Evolutionary conservation across 2,888 invertebrate genomes (phyloP).

Genomic region (Laspeyria flexula): DNA sequence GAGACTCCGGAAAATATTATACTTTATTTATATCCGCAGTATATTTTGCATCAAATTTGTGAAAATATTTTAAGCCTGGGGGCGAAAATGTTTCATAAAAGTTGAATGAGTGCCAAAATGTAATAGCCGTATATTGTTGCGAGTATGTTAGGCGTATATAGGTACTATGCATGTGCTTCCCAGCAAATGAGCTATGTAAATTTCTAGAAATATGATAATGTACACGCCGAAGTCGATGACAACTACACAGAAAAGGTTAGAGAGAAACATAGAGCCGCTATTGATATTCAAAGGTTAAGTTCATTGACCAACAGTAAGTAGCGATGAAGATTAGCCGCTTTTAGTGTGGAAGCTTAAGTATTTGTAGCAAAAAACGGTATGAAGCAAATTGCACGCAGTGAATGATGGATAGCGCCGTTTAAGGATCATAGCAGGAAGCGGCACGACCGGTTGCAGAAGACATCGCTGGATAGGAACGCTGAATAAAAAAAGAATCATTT

Average conservation of each 20-base stretch:
- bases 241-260: slow-evolving; percentile 8
- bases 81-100: slow-evolving; percentile 45
- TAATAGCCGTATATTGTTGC: slow-evolving; percentile 30
- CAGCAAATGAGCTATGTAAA: slow-evolving; percentile 24
- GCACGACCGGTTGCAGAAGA: slow-evolving; percentile 59
- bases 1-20: not conserved
- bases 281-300: slow-evolving; percentile 34
- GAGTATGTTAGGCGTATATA: slow-evolving; percentile 32
- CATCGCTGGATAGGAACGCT: slow-evolving; percentile 54
- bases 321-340: slow-evolving; percentile 55
- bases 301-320: slow-evolving; percentile 50
- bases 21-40: not conserved
- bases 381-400: slow-evolving; percentile 67
- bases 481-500: slow-evolving; percentile 62
- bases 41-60: slow-evolving; percentile 10
- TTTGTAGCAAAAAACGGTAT: slow-evolving; percentile 60
- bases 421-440: slow-evolving; percentile 76
- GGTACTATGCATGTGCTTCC: slow-evolving; percentile 29
- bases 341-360: slow-evolving; percentile 51
- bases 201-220: slow-evolving; percentile 8
- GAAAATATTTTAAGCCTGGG: slow-evolving; percentile 5
- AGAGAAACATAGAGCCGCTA: not conserved
- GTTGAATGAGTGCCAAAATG: slow-evolving; percentile 57
- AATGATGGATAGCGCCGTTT: slow-evolving; percentile 65
- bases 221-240: slow-evolving; percentile 8